Evolutionary conservation across 2,888 invertebrate genomes (phyloP), one percentile per base, ranked within the genome.

Genomic region (Tetragnatha montana): DNA sequence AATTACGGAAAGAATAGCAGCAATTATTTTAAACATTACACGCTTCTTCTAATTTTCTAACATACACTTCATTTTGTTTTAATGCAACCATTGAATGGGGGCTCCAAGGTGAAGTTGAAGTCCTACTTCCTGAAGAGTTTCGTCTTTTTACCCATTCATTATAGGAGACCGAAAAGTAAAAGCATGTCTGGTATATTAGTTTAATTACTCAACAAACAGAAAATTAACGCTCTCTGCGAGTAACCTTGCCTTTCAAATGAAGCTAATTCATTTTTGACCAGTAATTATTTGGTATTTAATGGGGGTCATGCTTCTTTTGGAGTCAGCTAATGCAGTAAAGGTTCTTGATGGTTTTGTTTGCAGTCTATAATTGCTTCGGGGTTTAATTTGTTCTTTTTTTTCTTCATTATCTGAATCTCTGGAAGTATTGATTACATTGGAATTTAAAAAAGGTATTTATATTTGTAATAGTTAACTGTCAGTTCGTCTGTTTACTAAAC

Each of bases 1-100:
- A 76, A 76, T 76, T 76, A 69, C 68, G 10, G 69, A 21, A 84
- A 75, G 68, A 50, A 82, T 82, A 82, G 82, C 73, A 51, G 73
- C 74, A 82, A 76, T 84, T 84, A 84, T 76, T 84, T 84, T 76
- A 84, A 76, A 76, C 76, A 84, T 76, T 70, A 84, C 51, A 85
- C 60, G 10, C n/a, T 10, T 12, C 35, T 47, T 69, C 60, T 79
- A 79, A 85, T 79, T 85, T 79, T 49, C 60, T 60, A 71, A 73
- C 17, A 50, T 69, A 21, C 71, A 85, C 51, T 85, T 73, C 70
- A 71, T 71, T 85, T 85, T 14, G n/a, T 22, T 79, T 71, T 71
- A 79, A 75, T 84, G 22, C 21, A 2, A 22, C 51, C 85, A 85
- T 85, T 85, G 78, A 71, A 85, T 71, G 71, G 47, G 71, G 70